A percentile compares a stretch with the other conserved stretches of the same genome.
Evolutionary conservation across 2,797 vertebrate genomes (phyloP).

Genomic region (Furcifer pardalis): DNA sequence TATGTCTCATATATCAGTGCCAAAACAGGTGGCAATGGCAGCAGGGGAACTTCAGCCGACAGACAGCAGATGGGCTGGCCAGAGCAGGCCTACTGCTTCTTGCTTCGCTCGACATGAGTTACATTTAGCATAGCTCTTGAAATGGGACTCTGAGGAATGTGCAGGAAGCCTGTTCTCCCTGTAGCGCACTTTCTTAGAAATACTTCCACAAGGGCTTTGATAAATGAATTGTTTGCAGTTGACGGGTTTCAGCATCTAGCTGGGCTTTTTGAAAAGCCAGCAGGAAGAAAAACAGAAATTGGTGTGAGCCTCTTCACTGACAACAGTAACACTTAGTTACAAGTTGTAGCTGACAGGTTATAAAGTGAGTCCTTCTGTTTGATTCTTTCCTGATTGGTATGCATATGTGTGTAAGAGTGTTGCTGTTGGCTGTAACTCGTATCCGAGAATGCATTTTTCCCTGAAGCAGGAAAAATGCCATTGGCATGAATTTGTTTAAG

Average conservation of each 20-base stretch:
- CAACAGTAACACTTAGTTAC: background rate
- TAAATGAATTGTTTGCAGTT: background rate
- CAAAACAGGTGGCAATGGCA: constrained; percentile 50
- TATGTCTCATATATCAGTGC: constrained; percentile 50
- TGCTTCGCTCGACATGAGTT: constrained; percentile 55
- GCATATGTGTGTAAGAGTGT: no score
- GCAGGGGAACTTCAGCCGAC: constrained; percentile 47
- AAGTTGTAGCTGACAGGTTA: background rate
- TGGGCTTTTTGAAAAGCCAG: constrained; percentile 10
- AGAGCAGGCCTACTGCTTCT: constrained; percentile 27
- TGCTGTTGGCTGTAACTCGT: no score
- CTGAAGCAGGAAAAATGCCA: no score
- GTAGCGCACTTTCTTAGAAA: constrained; percentile 24
- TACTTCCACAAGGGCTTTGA: background rate
- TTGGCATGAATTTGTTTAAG: no score
- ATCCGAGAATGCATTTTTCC: no score
- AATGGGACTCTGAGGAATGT: constrained; percentile 43
- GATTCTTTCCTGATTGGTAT: no score
- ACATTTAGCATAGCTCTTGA: constrained; percentile 39
- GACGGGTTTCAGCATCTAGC: background rate
- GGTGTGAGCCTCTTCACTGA: background rate
- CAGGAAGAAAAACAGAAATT: background rate
- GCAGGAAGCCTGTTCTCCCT: constrained; percentile 15
- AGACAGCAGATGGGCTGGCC: constrained; percentile 59
- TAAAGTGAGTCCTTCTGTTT: no score